Evolutionary conservation across 2,888 invertebrate genomes (phyloP).

Genomic region (Coremacera marginata): DNA sequence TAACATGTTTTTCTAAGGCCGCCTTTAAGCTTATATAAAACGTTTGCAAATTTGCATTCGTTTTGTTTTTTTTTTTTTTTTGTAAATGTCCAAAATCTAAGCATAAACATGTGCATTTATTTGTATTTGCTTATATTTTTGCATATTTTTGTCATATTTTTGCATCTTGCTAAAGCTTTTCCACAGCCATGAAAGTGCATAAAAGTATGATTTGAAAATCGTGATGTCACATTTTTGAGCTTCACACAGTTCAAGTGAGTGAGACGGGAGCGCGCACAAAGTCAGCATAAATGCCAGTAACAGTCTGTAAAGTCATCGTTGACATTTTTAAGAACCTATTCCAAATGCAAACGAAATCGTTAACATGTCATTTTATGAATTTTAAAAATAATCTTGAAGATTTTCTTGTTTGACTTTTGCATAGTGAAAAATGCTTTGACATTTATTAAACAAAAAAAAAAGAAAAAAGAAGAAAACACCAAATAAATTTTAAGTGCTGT

Average conservation of each 20-base stretch:
- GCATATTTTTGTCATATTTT: constrained; percentile 1
- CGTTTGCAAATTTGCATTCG: too few species aligned
- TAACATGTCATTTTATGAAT: neutral
- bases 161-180: neutral
- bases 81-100: neutral
- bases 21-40: too few species aligned
- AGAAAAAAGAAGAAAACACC: too few species aligned
- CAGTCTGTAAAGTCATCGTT: neutral
- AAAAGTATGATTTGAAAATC: constrained; percentile 18
- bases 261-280: neutral
- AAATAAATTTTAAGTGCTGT: too few species aligned
- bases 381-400: too few species aligned
- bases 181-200: constrained; percentile 6
- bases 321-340: neutral
- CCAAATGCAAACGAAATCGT: constrained; percentile 4
- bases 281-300: neutral
- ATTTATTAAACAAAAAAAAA: neutral
- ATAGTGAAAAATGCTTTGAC: too few species aligned
- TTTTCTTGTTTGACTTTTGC: too few species aligned
- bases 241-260: neutral
- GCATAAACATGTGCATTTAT: constrained; percentile 10
- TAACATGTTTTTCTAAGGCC: too few species aligned
- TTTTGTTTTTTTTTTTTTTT: too few species aligned
- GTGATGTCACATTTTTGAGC: constrained; percentile 10
- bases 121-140: neutral